These are phyloP conservation scores for Malaclemys terrapin DNA, from an alignment of 2,113 vertebrate genomes.

Conservation along the genomic window DNA sequence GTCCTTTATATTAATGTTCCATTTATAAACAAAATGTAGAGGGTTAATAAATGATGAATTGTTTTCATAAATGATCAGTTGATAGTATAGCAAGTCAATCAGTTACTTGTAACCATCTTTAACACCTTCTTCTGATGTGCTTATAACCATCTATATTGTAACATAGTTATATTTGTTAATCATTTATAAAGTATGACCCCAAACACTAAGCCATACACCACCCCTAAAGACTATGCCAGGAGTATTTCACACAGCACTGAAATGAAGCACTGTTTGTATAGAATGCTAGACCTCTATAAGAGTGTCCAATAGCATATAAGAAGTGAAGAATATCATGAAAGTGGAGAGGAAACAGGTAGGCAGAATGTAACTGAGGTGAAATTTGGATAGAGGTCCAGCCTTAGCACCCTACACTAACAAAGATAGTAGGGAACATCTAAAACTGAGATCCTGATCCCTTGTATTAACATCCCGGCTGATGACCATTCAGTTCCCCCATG, in stretches of 20 bases:
- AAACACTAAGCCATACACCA: not conserved
- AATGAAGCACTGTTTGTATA: accelerated
- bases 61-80: not conserved
- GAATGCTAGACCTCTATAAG: accelerated
- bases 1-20: not conserved
- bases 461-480: not conserved
- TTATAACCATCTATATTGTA: not conserved
- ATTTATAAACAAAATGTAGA: slow-evolving; percentile 39
- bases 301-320: accelerated
- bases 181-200: not conserved
- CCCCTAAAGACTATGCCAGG: not conserved
- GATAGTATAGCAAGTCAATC: not conserved
- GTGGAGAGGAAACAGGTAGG: accelerated
- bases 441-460: not conserved
- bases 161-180: not conserved
- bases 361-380: accelerated
- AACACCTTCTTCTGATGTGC: not conserved
- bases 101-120: not conserved
- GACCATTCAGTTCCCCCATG: not conserved
- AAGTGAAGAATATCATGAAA: not conserved
- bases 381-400: accelerated
- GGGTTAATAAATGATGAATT: not conserved
- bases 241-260: not conserved
- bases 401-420: accelerated
- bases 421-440: accelerated